These are phyloP conservation scores for Diogma glabrata DNA, from an alignment of 2,888 invertebrate species.

Conservation along the genomic window DNA sequence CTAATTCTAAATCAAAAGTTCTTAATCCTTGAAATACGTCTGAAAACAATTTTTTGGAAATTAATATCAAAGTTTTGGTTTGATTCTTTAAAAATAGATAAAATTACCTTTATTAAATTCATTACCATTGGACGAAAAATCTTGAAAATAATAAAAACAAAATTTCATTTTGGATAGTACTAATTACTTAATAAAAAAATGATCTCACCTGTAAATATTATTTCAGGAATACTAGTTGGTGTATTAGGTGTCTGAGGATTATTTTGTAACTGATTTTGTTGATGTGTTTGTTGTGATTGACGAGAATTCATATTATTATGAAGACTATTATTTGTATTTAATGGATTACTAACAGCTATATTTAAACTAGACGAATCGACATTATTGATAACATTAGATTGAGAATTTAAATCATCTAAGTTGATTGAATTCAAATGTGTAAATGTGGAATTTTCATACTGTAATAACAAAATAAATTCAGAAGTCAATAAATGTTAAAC, in stretches of 20 bases:
- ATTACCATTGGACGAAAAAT: constrained; percentile 13
- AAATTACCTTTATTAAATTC: constrained; percentile 14
- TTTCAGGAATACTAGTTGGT: constrained; percentile 68
- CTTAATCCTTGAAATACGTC: constrained; percentile 23
- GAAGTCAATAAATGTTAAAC: no score
- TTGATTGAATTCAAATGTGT: constrained; percentile 13
- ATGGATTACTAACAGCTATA: constrained; percentile 6
- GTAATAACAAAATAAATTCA: background rate
- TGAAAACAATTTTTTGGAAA: constrained; percentile 11
- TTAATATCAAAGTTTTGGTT: no score
- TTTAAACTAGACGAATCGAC: constrained; percentile 11
- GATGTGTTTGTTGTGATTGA: constrained; percentile 14
- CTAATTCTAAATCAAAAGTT: constrained; percentile 49
- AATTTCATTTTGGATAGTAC: no score
- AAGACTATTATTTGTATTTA: constrained; percentile 9
- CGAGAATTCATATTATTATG: constrained; percentile 10
- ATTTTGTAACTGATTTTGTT: constrained; percentile 19
- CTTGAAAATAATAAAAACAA: background rate
- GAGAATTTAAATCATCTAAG: background rate
- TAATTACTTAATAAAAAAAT: no score
- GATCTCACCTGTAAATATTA: constrained; percentile 72
- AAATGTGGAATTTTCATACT: constrained; percentile 18
- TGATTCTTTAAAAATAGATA: background rate
- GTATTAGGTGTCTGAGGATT: constrained; percentile 35
- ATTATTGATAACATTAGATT: constrained; percentile 8